Base-by-base conservation (phyloP, 2,113 vertebrate species). In the Ceyx margarethae region DNA sequence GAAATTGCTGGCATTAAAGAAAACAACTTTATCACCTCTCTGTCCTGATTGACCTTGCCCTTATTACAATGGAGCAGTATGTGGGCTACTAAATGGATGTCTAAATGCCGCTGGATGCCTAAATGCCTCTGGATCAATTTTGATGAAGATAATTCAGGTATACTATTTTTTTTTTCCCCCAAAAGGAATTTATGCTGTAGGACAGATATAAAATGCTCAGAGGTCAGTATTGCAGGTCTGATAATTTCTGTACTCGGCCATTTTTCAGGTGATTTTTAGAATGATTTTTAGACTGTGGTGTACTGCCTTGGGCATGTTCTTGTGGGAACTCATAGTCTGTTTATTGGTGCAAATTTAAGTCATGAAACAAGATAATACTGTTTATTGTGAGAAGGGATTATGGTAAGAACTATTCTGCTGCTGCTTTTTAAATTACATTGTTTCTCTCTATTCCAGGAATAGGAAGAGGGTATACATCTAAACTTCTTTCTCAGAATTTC, bases 301-400 rank as follows among this genome's bases (percentile, higher is more conserved):
- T 19, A 58, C 26, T 71, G 54, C 37, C 25, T 54, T 87, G 46
- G 43, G 43, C 60, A 77, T 40, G 9, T 93, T 95, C 93, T 81
- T 93, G 65, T 95, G 87, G 85, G 90, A 95, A 91, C 51, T 33
- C 40, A 29, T 28, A 21, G 10, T 37, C 31, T 91, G 51, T 90
- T 95, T 89, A 57, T 86, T 91, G 89, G 89, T 83, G 72, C 2
- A 58, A 89, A 78, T 62, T 93, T 77, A 74, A 75, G 21, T 77
- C 21, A 10, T 78, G 76, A 79, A 95, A 94, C 31, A 68, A 85
- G 81, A 91, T 91, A 82, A 86, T 13, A 75, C 50, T 94, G 87
- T 89, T 95, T 95, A 54, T 90, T 93, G 42, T 89, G 58, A 76
- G 58, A 88, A 78, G 13, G 61, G 85, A 48, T 83, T 89, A 89